Conservation (phyloP, 1,140 invertebrate species). For the Drosophila kohkoa region DNA sequence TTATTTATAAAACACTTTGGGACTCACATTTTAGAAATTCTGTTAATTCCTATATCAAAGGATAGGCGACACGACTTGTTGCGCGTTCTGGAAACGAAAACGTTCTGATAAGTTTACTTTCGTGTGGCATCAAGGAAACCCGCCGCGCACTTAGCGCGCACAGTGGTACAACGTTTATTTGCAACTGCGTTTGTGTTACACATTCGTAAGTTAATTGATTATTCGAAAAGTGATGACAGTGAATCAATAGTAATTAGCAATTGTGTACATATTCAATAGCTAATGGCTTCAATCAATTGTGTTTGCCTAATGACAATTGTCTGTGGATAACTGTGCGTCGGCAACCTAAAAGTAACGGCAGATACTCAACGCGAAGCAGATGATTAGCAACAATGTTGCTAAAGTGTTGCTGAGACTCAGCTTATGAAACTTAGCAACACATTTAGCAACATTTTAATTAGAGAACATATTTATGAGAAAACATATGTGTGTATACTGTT, state of each 20-base stretch:
- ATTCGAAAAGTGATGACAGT: too few species aligned
- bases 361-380: not conserved
- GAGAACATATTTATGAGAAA: too few species aligned
- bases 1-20: not conserved
- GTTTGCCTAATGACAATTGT: not conserved
- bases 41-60: not conserved
- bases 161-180: slow-evolving; percentile 10
- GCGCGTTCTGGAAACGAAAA: slow-evolving; percentile 22
- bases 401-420: not conserved
- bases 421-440: not conserved
- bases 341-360: not conserved
- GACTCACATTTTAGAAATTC: not conserved
- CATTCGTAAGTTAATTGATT: too few species aligned
- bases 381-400: slow-evolving; percentile 21
- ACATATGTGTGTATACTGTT: too few species aligned
- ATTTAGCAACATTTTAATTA: not conserved
- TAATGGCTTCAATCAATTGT: too few species aligned
- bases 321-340: not conserved
- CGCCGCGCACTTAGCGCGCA: not conserved
- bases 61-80: slow-evolving; percentile 32
- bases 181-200: not conserved
- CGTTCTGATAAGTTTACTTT: slow-evolving; percentile 22
- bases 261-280: too few species aligned
- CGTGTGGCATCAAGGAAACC: not conserved
- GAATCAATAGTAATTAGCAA: too few species aligned